Evolutionary conservation across 1,140 invertebrate genomes (phyloP).

Genomic region (Brachionus rubens): DNA sequence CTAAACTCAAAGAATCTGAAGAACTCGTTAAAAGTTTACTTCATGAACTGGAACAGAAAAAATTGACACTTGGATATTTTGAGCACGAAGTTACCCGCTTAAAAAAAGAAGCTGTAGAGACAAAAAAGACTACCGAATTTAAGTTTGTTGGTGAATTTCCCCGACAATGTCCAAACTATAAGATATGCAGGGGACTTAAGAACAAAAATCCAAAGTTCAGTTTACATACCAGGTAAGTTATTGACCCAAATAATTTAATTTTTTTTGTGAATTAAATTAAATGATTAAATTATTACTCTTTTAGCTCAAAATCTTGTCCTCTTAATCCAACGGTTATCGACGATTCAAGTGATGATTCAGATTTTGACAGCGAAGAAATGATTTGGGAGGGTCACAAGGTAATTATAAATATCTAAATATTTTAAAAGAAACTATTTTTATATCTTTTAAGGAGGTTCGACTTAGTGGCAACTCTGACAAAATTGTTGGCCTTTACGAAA

Average conservation of each 20-base stretch:
- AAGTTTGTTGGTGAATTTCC: conserved; percentile 2
- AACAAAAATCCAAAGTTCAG: background rate
- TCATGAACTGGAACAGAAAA: too few relatives aligned
- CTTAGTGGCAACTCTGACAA: background rate
- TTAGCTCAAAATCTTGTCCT: background rate
- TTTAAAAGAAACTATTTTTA: background rate
- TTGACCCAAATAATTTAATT: background rate
- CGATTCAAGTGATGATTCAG: background rate
- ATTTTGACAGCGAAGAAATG: background rate
- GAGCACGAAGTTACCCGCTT: too few relatives aligned
- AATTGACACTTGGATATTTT: too few relatives aligned
- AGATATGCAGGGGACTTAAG: background rate
- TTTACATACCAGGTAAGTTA: background rate
- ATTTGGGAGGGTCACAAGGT: too few relatives aligned
- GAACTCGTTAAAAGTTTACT: too few relatives aligned
- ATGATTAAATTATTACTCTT: too few relatives aligned
- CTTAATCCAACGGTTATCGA: background rate
- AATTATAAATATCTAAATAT: background rate
- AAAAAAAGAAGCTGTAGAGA: too few relatives aligned
- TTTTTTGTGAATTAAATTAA: background rate
- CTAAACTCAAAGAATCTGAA: too few relatives aligned
- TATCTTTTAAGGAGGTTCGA: background rate
- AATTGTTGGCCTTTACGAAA: too few relatives aligned
- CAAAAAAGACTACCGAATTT: background rate
- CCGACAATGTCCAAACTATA: background rate